Evolutionary conservation across 2,113 vertebrate genomes (phyloP).

Genomic region (Thryonomys swinderianus): DNA sequence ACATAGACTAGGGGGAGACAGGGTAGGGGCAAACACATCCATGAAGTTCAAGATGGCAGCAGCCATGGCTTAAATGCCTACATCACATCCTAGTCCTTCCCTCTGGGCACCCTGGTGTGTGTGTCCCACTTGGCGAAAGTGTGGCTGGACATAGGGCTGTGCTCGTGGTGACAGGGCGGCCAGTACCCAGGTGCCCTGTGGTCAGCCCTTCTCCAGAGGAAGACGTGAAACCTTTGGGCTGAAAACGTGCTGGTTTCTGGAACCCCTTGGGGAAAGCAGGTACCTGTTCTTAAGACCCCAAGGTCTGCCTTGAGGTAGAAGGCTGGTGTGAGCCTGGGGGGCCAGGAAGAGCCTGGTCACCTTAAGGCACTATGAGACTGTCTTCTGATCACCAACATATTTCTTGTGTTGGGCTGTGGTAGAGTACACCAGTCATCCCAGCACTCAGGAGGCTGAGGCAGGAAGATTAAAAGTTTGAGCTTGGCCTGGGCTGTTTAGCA

Average conservation of each 20-base stretch:
- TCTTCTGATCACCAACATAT: background rate
- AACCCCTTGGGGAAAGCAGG: too few species aligned
- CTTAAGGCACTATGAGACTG: fast-evolving
- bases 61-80: fast-evolving
- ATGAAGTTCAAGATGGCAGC: background rate
- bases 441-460: background rate
- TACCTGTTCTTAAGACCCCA: background rate
- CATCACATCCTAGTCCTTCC: too few species aligned
- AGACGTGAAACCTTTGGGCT: background rate
- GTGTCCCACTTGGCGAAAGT: background rate
- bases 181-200: background rate
- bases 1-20: too few species aligned
- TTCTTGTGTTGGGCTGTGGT: background rate
- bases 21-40: background rate
- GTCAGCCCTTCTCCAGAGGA: background rate
- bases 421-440: background rate
- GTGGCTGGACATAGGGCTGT: background rate
- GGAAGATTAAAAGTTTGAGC: background rate
- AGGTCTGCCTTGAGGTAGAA: too few species aligned
- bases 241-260: background rate
- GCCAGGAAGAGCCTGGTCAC: background rate
- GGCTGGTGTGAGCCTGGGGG: background rate
- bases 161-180: background rate
- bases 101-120: background rate
- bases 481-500: background rate